phyloP scores from a whole-genome alignment of 2,113 vertebrate genomes.

The Mus pahari region DNA sequence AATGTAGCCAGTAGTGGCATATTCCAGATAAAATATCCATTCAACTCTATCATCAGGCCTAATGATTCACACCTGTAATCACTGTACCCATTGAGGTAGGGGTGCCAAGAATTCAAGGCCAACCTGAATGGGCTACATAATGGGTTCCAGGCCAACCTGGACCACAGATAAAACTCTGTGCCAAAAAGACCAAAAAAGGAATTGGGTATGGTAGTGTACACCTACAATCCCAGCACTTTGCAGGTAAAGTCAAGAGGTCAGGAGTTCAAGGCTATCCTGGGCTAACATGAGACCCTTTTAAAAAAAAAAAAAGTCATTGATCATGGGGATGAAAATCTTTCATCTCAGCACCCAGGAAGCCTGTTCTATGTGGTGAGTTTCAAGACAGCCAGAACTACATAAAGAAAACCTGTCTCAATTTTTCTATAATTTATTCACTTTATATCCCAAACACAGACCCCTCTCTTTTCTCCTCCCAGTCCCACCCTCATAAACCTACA shows the following conservation, averaged over 20 bases:
- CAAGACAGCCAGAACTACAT: not conserved
- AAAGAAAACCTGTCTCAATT: not conserved
- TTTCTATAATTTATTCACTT: no score
- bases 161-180: not conserved
- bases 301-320: not conserved
- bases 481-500: no score
- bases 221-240: not conserved
- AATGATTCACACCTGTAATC: not conserved
- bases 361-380: not conserved
- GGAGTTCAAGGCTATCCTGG: not conserved
- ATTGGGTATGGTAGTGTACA: not conserved
- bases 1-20: not conserved
- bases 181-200: not conserved
- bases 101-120: not conserved
- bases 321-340: not conserved
- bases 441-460: no score
- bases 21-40: constrained; percentile 15
- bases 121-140: not conserved
- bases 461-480: no score
- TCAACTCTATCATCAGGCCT: not conserved
- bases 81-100: not conserved
- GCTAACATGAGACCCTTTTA: no score
- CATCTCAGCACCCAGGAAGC: not conserved
- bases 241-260: not conserved
- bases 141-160: not conserved